phyloP scores from a whole-genome alignment of 2,888 invertebrate genomes.

The Pachycephus smyrnensis region DNA sequence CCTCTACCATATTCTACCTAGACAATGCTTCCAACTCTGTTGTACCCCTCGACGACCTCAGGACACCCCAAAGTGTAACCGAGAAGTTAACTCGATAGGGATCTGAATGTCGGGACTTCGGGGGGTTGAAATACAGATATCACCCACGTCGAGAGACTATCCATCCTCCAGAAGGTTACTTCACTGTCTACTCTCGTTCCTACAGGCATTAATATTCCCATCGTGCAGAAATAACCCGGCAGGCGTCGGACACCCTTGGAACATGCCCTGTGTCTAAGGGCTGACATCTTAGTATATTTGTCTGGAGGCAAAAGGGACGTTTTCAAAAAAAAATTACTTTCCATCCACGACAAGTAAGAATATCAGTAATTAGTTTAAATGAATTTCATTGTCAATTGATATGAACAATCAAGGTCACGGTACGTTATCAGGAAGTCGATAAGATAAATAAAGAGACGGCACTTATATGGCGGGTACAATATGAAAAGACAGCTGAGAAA shows the following conservation, averaged over 20 bases:
- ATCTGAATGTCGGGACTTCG: conserved; percentile 45
- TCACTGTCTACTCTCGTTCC: conserved; percentile 27
- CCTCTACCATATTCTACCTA: not conserved
- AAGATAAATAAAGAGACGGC: not conserved
- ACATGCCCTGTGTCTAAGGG: not conserved
- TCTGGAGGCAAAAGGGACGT: not conserved
- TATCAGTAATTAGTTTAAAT: not conserved
- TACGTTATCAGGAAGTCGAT: not conserved
- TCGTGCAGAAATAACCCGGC: conserved; percentile 43
- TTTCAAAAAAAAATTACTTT: not conserved
- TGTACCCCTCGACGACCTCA: not conserved
- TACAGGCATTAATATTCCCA: conserved; percentile 52
- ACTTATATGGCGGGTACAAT: not conserved
- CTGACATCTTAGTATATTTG: not conserved
- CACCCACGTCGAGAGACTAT: conserved; percentile 54
- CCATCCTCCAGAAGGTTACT: conserved; percentile 31
- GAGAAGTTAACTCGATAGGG: conserved; percentile 53
- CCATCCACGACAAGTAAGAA: not conserved
- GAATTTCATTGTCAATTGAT: not conserved
- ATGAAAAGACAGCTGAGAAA: conserved; percentile 19
- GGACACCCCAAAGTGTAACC: conserved; percentile 38
- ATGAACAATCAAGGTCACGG: not conserved
- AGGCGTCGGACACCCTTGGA: not conserved
- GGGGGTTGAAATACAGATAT: conserved; percentile 55
- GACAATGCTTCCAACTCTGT: not conserved